phyloP scores from a whole-genome alignment of 2,797 vertebrate genomes.

The Phoeniculus purpureus region DNA sequence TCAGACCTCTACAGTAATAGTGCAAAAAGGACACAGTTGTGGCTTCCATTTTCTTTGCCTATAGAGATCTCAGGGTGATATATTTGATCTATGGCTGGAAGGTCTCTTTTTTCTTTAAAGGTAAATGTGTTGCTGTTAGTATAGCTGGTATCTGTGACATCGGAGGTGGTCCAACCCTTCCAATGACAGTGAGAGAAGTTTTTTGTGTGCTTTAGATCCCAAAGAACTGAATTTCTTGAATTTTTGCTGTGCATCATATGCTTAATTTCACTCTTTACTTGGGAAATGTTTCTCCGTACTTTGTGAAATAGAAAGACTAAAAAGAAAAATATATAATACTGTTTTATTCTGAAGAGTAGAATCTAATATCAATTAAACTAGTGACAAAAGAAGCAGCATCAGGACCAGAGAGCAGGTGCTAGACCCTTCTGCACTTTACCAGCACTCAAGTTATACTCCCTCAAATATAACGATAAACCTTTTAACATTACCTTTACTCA shows the following conservation, averaged over 20 bases:
- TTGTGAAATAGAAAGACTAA: not conserved
- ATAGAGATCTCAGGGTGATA: not conserved
- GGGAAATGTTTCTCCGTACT: not conserved
- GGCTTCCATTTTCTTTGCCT: not conserved
- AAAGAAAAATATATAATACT: not conserved
- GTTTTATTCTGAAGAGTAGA: not conserved
- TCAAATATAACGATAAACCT: not conserved
- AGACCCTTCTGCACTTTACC: not conserved
- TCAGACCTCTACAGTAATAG: not conserved
- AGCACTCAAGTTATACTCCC: slow-evolving; percentile 11
- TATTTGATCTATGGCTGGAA: not conserved
- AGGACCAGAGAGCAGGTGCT: not conserved
- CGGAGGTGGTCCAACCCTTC: not conserved
- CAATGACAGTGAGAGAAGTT: not conserved
- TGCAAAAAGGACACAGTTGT: not conserved
- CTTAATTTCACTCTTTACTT: not conserved
- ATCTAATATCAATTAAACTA: not conserved
- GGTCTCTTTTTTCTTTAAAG: not conserved
- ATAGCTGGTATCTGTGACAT: not conserved
- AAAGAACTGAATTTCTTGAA: not conserved
- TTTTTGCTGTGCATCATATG: not conserved
- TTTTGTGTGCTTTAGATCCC: not conserved
- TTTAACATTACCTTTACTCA: slow-evolving; percentile 7
- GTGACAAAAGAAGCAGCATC: not conserved
- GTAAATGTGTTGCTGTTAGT: not conserved